Percentiles rank a stretch among this genome's conserved stretches.
These are phyloP conservation scores for Heliconius eleuchia DNA, from an alignment of 1,140 invertebrate genomes.

Conservation along the genomic window DNA sequence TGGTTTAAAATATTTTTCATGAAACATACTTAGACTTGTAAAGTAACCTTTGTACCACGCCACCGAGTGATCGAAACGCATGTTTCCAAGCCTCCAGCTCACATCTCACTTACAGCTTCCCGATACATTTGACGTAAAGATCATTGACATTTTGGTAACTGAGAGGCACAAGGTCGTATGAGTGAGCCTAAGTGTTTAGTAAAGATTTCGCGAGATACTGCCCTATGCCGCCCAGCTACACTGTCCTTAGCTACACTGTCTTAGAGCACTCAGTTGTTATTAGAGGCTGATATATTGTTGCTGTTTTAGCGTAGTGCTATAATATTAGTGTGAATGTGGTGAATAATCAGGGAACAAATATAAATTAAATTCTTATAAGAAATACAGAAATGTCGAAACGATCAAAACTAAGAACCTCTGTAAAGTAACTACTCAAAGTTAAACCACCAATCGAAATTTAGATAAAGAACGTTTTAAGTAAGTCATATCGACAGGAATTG, in stretches of 20 bases:
- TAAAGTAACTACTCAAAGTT: conserved; percentile 20
- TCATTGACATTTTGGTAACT: conserved; percentile 73
- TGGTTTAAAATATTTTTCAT: conserved; percentile 63
- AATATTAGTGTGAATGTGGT: conserved; percentile 72
- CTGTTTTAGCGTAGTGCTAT: conserved; percentile 70
- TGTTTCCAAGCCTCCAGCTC: conserved; percentile 78
- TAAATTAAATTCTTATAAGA: conserved; percentile 37
- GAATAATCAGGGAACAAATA: conserved; percentile 39
- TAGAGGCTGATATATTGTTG: conserved; percentile 74
- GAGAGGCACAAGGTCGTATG: conserved; percentile 72
- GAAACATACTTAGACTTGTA: conserved; percentile 70
- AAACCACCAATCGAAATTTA: conserved; percentile 31
- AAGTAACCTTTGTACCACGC: conserved; percentile 78
- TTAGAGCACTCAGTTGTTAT: conserved; percentile 71
- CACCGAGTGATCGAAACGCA: conserved; percentile 80
- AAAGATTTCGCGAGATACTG: conserved; percentile 50
- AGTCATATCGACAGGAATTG: conserved; percentile 84
- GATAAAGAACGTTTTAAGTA: conserved; percentile 40
- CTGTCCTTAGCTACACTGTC: conserved; percentile 34
- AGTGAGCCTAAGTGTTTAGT: conserved; percentile 39
- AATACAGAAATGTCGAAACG: conserved; percentile 20
- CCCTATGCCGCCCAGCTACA: conserved; percentile 76
- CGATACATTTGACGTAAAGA: conserved; percentile 72
- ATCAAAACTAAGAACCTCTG: conserved; percentile 15
- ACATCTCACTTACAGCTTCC: conserved; percentile 80